Evolutionary conservation across 2,797 vertebrate species (phyloP).

Genomic region (Acanthornis magna): DNA sequence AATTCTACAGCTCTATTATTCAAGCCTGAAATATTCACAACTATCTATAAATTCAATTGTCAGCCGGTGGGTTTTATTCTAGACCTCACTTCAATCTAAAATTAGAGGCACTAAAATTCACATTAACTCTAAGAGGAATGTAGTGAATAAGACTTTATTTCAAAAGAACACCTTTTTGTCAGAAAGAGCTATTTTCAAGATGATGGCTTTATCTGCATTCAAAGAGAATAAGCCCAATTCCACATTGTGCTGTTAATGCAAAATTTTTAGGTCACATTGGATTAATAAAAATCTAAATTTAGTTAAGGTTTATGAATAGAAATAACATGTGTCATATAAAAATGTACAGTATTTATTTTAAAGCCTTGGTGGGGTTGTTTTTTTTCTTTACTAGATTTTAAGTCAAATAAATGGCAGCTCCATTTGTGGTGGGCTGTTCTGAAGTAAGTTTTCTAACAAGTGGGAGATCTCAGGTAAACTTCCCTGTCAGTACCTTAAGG

Average conservation of each 20-base stretch:
- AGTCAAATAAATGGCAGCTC: background rate
- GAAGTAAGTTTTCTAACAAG: background rate
- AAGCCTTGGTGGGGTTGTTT: conserved; percentile 54
- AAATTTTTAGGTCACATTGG: conserved; percentile 85
- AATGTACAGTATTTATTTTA: conserved; percentile 73
- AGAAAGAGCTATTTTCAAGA: conserved; percentile 90
- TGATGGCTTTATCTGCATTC: conserved; percentile 97
- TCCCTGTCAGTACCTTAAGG: background rate
- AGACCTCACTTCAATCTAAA: conserved; percentile 89
- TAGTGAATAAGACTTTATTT: conserved; percentile 89
- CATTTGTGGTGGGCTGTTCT: background rate
- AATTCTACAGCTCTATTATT: conserved; percentile 93
- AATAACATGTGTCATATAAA: conserved; percentile 81
- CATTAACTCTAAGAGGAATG: conserved; percentile 89
- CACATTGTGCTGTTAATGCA: conserved; percentile 90
- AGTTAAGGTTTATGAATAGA: conserved; percentile 86
- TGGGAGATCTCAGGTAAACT: background rate
- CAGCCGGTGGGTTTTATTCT: conserved; percentile 87
- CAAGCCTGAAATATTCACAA: conserved; percentile 92
- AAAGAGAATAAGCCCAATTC: conserved; percentile 85
- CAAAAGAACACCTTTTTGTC: conserved; percentile 92
- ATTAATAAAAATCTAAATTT: conserved; percentile 88
- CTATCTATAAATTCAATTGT: conserved; percentile 97
- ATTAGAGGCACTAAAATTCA: conserved; percentile 94
- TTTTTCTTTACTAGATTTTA: conserved; percentile 56